A percentile compares a stretch with the other conserved stretches of the same genome.
phyloP scores from a whole-genome alignment of 2,113 vertebrate genomes.

The Fregetta grallaria region DNA sequence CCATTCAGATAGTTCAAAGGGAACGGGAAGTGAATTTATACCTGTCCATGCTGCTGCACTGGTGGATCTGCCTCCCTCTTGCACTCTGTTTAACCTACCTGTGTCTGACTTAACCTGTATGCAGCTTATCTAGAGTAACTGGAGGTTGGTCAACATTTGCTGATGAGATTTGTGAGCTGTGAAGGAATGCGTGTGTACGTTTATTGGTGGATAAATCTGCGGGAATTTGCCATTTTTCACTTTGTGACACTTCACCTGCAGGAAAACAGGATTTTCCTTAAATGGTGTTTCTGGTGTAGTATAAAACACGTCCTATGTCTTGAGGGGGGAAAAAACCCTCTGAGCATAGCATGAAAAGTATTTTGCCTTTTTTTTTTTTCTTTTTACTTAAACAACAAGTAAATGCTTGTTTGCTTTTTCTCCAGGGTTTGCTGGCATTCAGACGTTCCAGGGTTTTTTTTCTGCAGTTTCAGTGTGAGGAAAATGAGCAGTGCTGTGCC shows the following conservation, averaged over 20 bases:
- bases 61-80: neutral
- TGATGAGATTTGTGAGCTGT: constrained; percentile 29
- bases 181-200: neutral
- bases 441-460: neutral
- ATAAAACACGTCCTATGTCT: neutral
- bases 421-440: neutral
- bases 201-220: neutral
- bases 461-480: neutral
- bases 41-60: neutral
- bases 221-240: constrained; percentile 24
- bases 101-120: neutral
- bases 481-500: neutral
- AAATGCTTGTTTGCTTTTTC: neutral
- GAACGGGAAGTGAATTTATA: constrained; percentile 20
- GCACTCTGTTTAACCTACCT: neutral
- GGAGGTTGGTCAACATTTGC: constrained; percentile 1
- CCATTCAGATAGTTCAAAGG: constrained; percentile 49
- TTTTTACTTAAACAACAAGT: neutral
- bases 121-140: neutral
- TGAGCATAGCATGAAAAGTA: neutral
- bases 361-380: neutral
- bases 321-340: neutral
- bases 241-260: constrained; percentile 38
- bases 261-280: constrained; percentile 2
- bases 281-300: neutral